A percentile compares a stretch with the other conserved stretches of the same genome.
Evolutionary conservation across 1,140 invertebrate species (phyloP).

Genomic region (Euwallacea similis): DNA sequence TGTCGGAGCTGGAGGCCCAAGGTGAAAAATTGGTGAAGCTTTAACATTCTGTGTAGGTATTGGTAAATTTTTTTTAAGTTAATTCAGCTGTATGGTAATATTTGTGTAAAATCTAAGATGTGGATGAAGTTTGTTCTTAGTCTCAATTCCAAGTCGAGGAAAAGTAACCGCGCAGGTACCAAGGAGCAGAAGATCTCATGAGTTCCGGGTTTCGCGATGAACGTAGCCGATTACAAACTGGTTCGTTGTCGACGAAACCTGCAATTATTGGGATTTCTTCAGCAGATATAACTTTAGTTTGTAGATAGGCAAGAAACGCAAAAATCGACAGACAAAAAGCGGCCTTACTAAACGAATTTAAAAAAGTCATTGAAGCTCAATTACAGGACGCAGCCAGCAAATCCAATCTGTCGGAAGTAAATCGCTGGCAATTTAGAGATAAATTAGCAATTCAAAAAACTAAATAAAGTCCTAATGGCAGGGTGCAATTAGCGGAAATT

Average conservation of each 20-base stretch:
- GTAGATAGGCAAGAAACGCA: too few species aligned
- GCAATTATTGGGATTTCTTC: constrained; percentile 67
- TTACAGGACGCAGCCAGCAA: not conserved
- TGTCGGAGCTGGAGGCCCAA: too few species aligned
- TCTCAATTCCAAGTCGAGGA: too few species aligned
- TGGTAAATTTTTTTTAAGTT: too few species aligned
- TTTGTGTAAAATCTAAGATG: too few species aligned
- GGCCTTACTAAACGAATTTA: not conserved
- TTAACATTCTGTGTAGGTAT: too few species aligned
- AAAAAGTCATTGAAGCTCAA: constrained; percentile 4
- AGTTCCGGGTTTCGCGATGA: constrained; percentile 78
- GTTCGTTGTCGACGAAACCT: constrained; percentile 92
- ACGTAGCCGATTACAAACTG: constrained; percentile 70
- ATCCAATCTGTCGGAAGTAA: constrained; percentile 9
- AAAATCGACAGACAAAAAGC: too few species aligned
- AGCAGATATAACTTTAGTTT: not conserved
- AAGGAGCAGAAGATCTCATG: constrained; percentile 50
- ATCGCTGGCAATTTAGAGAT: constrained; percentile 9
- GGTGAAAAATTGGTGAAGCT: too few species aligned
- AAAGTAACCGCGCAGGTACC: too few species aligned
- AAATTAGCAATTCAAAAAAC: constrained; percentile 15
- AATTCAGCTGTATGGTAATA: too few species aligned
- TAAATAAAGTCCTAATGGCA: constrained; percentile 24
- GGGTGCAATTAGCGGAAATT: constrained; percentile 16
- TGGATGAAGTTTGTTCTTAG: too few species aligned